These are phyloP conservation scores for Leuciscus waleckii DNA, from an alignment of 2,797 vertebrate species.

Conservation along the genomic window DNA sequence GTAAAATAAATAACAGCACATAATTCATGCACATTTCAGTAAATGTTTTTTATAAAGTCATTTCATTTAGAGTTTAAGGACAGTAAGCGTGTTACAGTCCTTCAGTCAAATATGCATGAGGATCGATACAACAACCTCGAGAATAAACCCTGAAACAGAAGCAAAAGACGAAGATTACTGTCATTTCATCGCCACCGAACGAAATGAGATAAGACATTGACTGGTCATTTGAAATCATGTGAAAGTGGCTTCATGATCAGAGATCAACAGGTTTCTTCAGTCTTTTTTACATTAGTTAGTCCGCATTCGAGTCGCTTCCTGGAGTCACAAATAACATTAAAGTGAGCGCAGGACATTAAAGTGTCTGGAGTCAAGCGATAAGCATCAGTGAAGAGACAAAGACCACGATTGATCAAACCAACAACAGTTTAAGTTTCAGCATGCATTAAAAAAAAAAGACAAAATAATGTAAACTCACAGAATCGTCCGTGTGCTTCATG, in stretches of 20 bases:
- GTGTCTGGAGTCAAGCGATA: neutral
- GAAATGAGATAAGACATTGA: neutral
- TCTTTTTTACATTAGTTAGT: neutral
- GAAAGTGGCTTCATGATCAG: neutral
- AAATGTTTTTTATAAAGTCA: neutral
- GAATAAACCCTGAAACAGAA: neutral
- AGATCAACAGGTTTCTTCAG: neutral
- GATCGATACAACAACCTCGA: neutral
- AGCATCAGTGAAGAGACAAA: neutral
- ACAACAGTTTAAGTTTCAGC: neutral
- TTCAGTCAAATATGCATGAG: neutral
- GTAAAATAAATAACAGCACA: neutral
- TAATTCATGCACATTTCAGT: slow-evolving; percentile 6
- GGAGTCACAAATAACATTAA: neutral
- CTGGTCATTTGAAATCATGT: neutral
- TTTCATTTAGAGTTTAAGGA: neutral
- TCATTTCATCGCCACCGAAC: neutral
- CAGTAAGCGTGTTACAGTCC: neutral
- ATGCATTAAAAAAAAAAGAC: neutral
- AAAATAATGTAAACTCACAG: neutral
- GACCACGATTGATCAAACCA: neutral
- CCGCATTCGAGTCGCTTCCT: neutral
- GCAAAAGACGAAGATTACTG: neutral
- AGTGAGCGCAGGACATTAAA: neutral
- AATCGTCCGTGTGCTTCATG: neutral